A percentile compares a stretch with the other conserved stretches of the same genome.
Evolutionary conservation across 2,888 invertebrate species (phyloP).

Genomic region (Lordiphosa andalusiaca): DNA sequence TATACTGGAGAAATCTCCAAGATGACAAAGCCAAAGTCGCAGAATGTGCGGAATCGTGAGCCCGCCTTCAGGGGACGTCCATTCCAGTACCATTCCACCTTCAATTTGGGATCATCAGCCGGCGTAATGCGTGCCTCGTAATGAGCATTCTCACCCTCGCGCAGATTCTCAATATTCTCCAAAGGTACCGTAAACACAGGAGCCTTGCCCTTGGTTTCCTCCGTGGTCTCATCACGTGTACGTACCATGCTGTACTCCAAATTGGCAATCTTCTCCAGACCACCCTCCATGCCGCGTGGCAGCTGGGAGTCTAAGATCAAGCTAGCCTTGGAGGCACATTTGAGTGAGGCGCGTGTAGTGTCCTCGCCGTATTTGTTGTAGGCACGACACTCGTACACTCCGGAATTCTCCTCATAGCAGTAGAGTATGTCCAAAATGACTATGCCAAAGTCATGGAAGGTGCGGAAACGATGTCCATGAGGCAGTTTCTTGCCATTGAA

Average conservation of each 20-base stretch:
- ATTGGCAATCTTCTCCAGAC: slow-evolving; percentile 94
- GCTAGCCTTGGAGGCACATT: slow-evolving; percentile 93
- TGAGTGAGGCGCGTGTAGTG: slow-evolving; percentile 90
- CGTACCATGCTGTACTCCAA: slow-evolving; percentile 94
- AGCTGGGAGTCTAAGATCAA: slow-evolving; percentile 95
- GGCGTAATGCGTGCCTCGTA: slow-evolving; percentile 94
- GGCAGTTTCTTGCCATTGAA: slow-evolving; percentile 95
- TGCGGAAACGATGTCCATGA: slow-evolving; percentile 97
- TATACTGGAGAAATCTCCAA: slow-evolving; percentile 98
- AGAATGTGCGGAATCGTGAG: slow-evolving; percentile 96
- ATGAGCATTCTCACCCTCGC: slow-evolving; percentile 95
- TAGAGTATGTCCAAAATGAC: slow-evolving; percentile 97
- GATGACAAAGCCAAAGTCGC: slow-evolving; percentile 98
- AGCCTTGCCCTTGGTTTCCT: slow-evolving; percentile 90
- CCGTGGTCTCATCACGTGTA: slow-evolving; percentile 86
- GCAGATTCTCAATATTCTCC: slow-evolving; percentile 91
- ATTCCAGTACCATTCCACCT: slow-evolving; percentile 97
- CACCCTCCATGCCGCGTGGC: slow-evolving; percentile 96
- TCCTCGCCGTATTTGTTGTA: slow-evolving; percentile 95
- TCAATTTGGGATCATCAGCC: slow-evolving; percentile 93
- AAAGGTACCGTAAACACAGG: slow-evolving; percentile 94
- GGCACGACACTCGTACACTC: slow-evolving; percentile 95
- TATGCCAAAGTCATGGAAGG: slow-evolving; percentile 98
- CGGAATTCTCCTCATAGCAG: slow-evolving; percentile 97
- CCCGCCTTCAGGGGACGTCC: slow-evolving; percentile 93